phyloP scores from a whole-genome alignment of 1,140 invertebrate species.

The Orchesella cincta region DNA sequence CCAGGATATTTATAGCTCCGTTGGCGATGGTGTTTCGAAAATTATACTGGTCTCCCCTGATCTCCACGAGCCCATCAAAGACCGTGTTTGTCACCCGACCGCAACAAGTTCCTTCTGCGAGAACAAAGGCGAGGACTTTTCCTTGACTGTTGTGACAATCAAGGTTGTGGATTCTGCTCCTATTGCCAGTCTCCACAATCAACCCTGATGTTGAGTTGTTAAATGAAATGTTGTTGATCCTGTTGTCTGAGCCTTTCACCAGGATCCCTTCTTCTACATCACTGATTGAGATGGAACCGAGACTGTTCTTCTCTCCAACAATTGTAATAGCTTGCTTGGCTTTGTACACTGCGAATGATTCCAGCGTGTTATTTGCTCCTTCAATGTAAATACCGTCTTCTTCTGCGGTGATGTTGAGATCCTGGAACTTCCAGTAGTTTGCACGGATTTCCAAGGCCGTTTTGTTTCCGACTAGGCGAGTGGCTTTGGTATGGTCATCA shows the following conservation, averaged over 20 bases:
- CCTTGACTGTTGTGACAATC: conserved; percentile 34
- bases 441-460: conserved; percentile 30
- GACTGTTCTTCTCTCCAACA: conserved; percentile 29
- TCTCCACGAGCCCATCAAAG: conserved; percentile 34
- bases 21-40: conserved; percentile 33
- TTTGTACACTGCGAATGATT: conserved; percentile 36
- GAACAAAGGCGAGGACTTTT: conserved; percentile 28
- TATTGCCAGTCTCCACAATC: conserved; percentile 36
- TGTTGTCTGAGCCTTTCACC: conserved; percentile 33
- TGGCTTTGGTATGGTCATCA: conserved; percentile 28
- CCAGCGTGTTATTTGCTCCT: conserved; percentile 35
- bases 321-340: conserved; percentile 35
- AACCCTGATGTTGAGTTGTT: conserved; percentile 36
- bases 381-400: conserved; percentile 39
- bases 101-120: conserved; percentile 36
- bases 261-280: conserved; percentile 38
- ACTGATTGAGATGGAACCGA: conserved; percentile 42
- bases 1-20: conserved; percentile 40
- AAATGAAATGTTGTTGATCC: conserved; percentile 34
- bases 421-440: conserved; percentile 34
- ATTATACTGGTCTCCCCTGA: conserved; percentile 34
- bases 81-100: conserved; percentile 36
- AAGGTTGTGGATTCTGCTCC: conserved; percentile 40
- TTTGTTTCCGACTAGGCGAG: conserved; percentile 28
- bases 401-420: conserved; percentile 40